Evolutionary conservation across 2,113 vertebrate genomes (phyloP), one percentile per base, ranked within the genome.

Genomic region (Burhinus bistriatus): DNA sequence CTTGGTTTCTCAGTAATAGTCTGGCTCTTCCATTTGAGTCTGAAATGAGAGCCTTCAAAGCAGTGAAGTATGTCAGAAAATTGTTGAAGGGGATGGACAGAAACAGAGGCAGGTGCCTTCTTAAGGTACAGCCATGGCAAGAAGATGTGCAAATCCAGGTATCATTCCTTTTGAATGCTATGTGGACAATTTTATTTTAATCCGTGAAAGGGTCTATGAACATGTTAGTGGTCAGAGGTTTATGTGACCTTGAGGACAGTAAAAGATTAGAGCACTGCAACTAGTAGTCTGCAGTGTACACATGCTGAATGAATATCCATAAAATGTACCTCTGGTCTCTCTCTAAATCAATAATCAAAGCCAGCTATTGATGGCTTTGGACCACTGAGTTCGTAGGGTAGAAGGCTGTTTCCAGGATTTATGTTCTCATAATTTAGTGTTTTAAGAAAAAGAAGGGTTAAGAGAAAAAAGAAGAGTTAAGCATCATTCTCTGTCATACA

Each of bases 141-240:
- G 42, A 42, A 4, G 51, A 23, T 6, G 52, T 9, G 42, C 36
- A n/a, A 29, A 42, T 52, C 7, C 61, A 69, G 36, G 18, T 38
- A 3, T 10, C 5, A 0, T 17, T 47, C 45, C 79, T 40, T 23
- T 3, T 9, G 11, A 32, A 55, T 11, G 30, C 36, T 49, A 9
- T 2, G 2, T 4, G 49, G 72, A 36, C 5, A 13, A 15, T n/a
- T 57, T 21, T 5, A 32, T 45, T 62, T n/a, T 5, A 49, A 57
- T 7, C 42, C 73, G 13, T 7, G 9, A 32, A 61, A 65, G 32
- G 38, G 36, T 16, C 22, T 9, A 2, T 2, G 34, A 29, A 15
- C 12, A 6, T 15, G 7, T 10, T 23, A 18, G 29, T 3, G 16
- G 12, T 54, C 61, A 69, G 47, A 58, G 36, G 11, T 36, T 57